These are phyloP conservation scores for Drosophila lacteicornis DNA, from an alignment of 1,140 invertebrate species.

Conservation along the genomic window DNA sequence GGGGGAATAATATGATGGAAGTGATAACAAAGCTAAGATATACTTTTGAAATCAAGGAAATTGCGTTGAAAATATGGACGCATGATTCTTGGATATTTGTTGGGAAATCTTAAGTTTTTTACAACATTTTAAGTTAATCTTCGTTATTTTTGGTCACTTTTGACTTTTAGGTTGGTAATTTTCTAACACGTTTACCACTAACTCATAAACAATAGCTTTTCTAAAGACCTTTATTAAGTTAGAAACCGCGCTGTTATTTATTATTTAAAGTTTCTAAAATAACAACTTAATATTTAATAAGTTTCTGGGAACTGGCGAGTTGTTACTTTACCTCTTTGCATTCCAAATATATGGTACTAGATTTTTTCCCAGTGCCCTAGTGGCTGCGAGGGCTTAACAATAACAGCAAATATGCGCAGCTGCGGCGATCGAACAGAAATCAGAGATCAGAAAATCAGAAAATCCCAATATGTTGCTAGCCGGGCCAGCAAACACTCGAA, in stretches of 20 bases:
- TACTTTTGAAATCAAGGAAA: neutral
- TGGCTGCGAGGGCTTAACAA: constrained; percentile 9
- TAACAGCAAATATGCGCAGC: constrained; percentile 53
- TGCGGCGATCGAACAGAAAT: constrained; percentile 40
- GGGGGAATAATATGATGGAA: neutral
- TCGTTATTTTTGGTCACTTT: neutral
- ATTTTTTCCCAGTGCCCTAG: constrained; percentile 4
- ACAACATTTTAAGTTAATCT: neutral
- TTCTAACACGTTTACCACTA: too few species aligned
- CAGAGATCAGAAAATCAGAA: constrained; percentile 12
- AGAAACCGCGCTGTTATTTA: too few species aligned
- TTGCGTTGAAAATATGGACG: too few species aligned
- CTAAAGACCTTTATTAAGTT: too few species aligned
- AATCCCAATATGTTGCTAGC: constrained; percentile 28
- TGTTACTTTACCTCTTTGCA: too few species aligned
- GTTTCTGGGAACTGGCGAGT: too few species aligned
- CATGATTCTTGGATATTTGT: neutral
- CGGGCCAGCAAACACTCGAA: constrained; percentile 15
- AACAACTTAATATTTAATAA: too few species aligned
- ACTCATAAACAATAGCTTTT: too few species aligned
- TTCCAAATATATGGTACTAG: neutral
- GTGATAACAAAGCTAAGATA: neutral
- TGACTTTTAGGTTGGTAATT: too few species aligned
- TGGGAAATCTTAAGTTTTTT: too few species aligned
- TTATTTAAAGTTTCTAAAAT: too few species aligned